A percentile compares a stretch with the other conserved stretches of the same genome.
Evolutionary conservation across 2,113 vertebrate genomes (phyloP).

Genomic region (Electrona antarctica): DNA sequence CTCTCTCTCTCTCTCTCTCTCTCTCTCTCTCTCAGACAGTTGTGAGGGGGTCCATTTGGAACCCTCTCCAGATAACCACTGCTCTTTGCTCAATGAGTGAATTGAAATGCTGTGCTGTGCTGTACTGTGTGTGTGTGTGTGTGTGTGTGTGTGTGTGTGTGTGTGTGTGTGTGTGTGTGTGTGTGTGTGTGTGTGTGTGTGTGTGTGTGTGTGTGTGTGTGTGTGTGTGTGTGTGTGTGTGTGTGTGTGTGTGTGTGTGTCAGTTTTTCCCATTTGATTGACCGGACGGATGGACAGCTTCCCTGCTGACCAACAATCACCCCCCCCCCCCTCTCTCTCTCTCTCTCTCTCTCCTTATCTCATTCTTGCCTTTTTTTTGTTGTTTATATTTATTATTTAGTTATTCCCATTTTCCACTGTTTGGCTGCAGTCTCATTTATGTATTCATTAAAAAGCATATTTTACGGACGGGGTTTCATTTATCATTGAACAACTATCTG

Average conservation of each 20-base stretch:
- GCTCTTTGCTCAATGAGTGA: too few relatives aligned
- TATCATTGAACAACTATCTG: slow-evolving; percentile 50
- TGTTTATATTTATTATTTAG: slow-evolving; percentile 24
- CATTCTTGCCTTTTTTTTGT: not conserved
- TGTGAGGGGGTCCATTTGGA: too few relatives aligned
- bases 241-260: not conserved
- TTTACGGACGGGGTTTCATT: slow-evolving; percentile 57
- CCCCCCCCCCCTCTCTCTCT: not conserved
- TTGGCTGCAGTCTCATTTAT: slow-evolving; percentile 49
- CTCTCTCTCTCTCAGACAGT: too few relatives aligned
- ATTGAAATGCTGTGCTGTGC: not conserved
- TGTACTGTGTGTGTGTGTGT: slow-evolving; percentile 2
- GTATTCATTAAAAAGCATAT: slow-evolving; percentile 62
- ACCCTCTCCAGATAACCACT: too few relatives aligned
- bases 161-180: slow-evolving; percentile 1
- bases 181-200: not conserved
- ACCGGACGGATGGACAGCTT: too few relatives aligned
- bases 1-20: too few relatives aligned
- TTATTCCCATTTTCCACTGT: slow-evolving; percentile 13
- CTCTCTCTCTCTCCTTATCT: not conserved
- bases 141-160: not conserved
- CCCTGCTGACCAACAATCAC: too few relatives aligned
- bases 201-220: not conserved
- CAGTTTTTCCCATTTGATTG: too few relatives aligned
- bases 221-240: slow-evolving; percentile 11